These are phyloP conservation scores for Galago senegalensis DNA, from an alignment of 2,797 vertebrate species.

Conservation along the genomic window DNA sequence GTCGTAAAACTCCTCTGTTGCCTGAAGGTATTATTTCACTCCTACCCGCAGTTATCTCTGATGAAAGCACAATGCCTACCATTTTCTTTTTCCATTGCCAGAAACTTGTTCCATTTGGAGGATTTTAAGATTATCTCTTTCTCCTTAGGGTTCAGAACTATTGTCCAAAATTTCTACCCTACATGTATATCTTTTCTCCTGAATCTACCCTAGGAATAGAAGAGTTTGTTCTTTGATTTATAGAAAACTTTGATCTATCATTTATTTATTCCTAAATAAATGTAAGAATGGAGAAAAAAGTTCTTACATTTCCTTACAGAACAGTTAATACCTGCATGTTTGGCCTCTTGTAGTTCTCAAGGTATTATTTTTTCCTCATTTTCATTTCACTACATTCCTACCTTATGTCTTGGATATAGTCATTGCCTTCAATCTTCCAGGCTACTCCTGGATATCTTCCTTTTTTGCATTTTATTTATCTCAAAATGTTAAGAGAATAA, in stretches of 20 bases:
- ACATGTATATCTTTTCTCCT: neutral
- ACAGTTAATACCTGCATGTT: neutral
- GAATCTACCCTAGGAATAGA: neutral
- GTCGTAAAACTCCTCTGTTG: neutral
- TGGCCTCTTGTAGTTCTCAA: neutral
- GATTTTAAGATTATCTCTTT: slow-evolving; percentile 12
- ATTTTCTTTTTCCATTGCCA: neutral
- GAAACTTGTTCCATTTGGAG: neutral
- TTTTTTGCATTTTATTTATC: neutral
- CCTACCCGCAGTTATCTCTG: neutral
- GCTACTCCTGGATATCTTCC: neutral
- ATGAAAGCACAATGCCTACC: neutral
- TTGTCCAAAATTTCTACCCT: neutral
- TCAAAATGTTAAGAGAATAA: neutral
- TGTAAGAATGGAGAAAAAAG: too few relatives aligned
- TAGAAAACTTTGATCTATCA: neutral
- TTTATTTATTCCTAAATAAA: neutral
- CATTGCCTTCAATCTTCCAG: neutral
- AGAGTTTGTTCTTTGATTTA: neutral
- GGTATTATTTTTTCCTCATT: neutral
- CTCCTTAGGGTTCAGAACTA: neutral
- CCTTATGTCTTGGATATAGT: neutral
- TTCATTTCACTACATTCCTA: neutral
- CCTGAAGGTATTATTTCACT: neutral
- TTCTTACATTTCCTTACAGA: neutral